Evolutionary conservation across 1,140 invertebrate species (phyloP).

Genomic region (Adelges cooleyi): DNA sequence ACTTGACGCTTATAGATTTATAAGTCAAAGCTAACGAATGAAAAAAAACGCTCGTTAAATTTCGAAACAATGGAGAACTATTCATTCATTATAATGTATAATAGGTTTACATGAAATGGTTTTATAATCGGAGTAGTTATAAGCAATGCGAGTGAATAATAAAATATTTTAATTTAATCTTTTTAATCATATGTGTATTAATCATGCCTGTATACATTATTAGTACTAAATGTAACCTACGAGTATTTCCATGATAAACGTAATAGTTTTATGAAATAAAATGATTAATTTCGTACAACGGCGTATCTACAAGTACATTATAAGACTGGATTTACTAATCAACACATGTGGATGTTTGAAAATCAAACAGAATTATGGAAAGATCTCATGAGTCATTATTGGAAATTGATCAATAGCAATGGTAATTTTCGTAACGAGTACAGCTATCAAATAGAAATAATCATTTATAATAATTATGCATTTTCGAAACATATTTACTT

Average conservation of each 20-base stretch:
- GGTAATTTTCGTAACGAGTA: not conserved
- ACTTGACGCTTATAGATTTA: too few species aligned
- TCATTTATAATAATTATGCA: not conserved
- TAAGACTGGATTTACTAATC: not conserved
- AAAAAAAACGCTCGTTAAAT: too few species aligned
- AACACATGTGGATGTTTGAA: not conserved
- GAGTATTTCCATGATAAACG: too few species aligned
- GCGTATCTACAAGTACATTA: not conserved
- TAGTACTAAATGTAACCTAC: not conserved
- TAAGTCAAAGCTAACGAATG: too few species aligned
- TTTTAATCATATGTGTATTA: not conserved
- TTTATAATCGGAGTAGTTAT: constrained; percentile 49
- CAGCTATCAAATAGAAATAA: not conserved
- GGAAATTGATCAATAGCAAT: not conserved
- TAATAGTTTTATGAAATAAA: too few species aligned
- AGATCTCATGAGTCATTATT: not conserved
- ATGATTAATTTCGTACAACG: not conserved
- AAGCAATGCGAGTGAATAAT: constrained; percentile 35
- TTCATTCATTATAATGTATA: too few species aligned
- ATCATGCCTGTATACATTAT: too few species aligned
- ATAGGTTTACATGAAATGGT: constrained; percentile 67
- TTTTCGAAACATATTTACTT: too few species aligned
- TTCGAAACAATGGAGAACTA: too few species aligned
- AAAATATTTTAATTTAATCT: not conserved
- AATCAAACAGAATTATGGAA: not conserved